Percentiles rank a stretch among this genome's conserved stretches.
These are phyloP conservation scores for Hyaena hyaena DNA, from an alignment of 2,113 vertebrate genomes.

Conservation along the genomic window DNA sequence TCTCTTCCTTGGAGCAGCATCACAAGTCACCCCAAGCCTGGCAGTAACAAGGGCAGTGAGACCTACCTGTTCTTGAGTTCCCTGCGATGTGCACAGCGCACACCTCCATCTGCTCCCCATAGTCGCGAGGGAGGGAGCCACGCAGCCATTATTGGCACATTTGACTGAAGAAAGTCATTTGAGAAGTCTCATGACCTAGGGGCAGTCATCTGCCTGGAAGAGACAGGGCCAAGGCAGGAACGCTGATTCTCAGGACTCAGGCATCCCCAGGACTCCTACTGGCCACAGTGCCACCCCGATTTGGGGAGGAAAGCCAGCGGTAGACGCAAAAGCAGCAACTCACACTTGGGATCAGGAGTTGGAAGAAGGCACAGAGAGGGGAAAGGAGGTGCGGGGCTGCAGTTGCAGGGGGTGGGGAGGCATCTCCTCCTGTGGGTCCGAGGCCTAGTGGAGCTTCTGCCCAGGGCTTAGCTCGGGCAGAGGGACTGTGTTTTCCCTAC, in stretches of 20 bases:
- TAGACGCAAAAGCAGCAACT: neutral
- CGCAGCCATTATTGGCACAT: neutral
- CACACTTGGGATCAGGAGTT: neutral
- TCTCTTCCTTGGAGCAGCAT: neutral
- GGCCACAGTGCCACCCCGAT: neutral
- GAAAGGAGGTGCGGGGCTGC: neutral
- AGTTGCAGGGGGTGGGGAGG: neutral
- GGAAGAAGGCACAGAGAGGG: neutral
- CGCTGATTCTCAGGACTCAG: neutral
- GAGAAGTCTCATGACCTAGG: neutral
- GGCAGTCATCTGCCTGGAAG: neutral
- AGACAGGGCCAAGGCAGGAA: neutral
- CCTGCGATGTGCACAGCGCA: neutral
- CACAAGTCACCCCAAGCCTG: neutral
- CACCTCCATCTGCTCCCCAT: neutral
- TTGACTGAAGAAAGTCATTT: neutral
- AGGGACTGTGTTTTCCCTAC: neutral
- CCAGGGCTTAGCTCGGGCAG: neutral
- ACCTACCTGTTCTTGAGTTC: neutral
- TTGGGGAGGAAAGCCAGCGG: neutral
- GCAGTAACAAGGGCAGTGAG: fast-evolving
- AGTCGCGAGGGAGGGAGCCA: neutral
- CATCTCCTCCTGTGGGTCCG: neutral
- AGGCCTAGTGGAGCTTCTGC: neutral
- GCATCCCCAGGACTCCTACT: neutral